A percentile compares a stretch with the other conserved stretches of the same genome.
phyloP scores from a whole-genome alignment of 2,113 vertebrate species.

The Pseudois nayaur region DNA sequence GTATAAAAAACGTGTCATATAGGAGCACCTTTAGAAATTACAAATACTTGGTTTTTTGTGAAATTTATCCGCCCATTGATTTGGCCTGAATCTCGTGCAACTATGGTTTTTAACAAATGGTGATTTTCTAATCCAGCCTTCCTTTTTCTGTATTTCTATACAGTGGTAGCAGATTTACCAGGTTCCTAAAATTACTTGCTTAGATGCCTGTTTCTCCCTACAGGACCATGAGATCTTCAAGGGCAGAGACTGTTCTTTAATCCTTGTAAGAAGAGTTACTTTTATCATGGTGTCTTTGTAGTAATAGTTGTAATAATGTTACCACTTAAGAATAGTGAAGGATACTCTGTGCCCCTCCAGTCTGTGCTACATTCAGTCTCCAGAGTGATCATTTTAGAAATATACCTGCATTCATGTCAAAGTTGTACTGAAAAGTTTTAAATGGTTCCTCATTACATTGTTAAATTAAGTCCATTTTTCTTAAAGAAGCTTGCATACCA shows the following conservation, averaged over 20 bases:
- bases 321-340: not conserved
- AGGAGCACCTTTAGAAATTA: not conserved
- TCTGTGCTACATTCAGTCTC: not conserved
- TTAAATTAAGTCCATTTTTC: conserved; percentile 9
- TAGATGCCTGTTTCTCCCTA: not conserved
- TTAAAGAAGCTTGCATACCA: not conserved
- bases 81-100: not conserved
- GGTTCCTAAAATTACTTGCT: not conserved
- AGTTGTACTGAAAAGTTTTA: not conserved
- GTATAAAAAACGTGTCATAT: not conserved
- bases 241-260: not conserved
- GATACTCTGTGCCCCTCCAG: not conserved
- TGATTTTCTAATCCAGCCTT: not conserved
- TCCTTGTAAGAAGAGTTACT: not conserved
- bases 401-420: not conserved
- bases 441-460: not conserved
- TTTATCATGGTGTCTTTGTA: not conserved
- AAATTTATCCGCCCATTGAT: not conserved
- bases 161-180: not conserved
- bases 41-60: not conserved
- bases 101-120: not conserved
- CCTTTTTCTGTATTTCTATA: not conserved
- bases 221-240: not conserved
- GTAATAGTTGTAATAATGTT: not conserved
- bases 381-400: not conserved